phyloP scores from a whole-genome alignment of 1,140 invertebrate genomes.

The Caenorhabditis elegans region WBcel235 BX284604.4:12185001-12185500 shows the following conservation, averaged over 20 bases:
- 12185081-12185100: conserved; percentile 30
- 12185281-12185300: neutral
- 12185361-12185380: conserved; percentile 20
- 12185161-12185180: conserved; percentile 34
- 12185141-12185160: conserved; percentile 28
- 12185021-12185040: conserved; percentile 9
- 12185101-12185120: neutral
- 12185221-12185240: conserved; percentile 27
- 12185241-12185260: neutral
- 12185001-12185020: neutral
- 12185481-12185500: neutral
- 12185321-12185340: neutral
- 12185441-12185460: conserved; percentile 24
- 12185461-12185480: no score
- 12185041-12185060: conserved; percentile 9
- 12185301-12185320: neutral
- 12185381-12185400: neutral
- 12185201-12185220: conserved; percentile 9
- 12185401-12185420: neutral
- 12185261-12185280: neutral
- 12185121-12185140: conserved; percentile 29
- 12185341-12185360: conserved; percentile 23
- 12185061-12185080: neutral
- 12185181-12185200: conserved; percentile 16
- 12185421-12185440: neutral